Conservation (phyloP, 2,888 invertebrate genomes). For the Fabriciana adippe region DNA sequence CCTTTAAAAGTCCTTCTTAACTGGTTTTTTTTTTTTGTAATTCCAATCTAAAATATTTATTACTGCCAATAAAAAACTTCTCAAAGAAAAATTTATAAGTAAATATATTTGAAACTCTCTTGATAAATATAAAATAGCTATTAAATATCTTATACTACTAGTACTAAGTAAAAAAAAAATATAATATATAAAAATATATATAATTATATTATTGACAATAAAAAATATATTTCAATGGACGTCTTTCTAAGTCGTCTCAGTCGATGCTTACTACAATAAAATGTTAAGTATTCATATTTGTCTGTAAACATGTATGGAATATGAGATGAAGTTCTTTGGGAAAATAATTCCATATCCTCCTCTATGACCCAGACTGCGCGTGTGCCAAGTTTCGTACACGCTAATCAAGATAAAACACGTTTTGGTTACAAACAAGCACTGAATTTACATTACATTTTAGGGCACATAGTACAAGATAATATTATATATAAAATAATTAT, state of each 20-base stretch:
- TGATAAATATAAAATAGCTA: too few species aligned
- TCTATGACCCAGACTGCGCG: conserved; percentile 16
- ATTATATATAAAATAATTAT: background rate
- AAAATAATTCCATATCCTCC: conserved; percentile 14
- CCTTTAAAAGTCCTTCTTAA: too few species aligned
- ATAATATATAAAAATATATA: too few species aligned
- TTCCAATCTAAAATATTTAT: too few species aligned
- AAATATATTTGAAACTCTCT: too few species aligned
- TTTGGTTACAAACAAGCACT: conserved; percentile 7
- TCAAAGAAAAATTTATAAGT: too few species aligned
- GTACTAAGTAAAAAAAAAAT: too few species aligned
- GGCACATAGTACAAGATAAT: background rate
- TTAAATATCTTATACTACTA: too few species aligned
- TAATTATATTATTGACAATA: too few species aligned
- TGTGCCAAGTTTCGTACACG: conserved; percentile 21
- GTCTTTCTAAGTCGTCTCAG: background rate
- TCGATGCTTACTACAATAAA: background rate
- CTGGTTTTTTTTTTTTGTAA: too few species aligned
- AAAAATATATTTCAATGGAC: background rate
- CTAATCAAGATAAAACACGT: conserved; percentile 24
- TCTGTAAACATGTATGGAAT: conserved; percentile 3
- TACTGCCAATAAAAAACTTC: too few species aligned
- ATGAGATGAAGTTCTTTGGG: conserved; percentile 6
- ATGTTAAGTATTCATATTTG: conserved; percentile 8
- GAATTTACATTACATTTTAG: conserved; percentile 9